Conservation (phyloP, 2,888 invertebrate species). For the Lepeophtheirus nordmannii region DNA sequence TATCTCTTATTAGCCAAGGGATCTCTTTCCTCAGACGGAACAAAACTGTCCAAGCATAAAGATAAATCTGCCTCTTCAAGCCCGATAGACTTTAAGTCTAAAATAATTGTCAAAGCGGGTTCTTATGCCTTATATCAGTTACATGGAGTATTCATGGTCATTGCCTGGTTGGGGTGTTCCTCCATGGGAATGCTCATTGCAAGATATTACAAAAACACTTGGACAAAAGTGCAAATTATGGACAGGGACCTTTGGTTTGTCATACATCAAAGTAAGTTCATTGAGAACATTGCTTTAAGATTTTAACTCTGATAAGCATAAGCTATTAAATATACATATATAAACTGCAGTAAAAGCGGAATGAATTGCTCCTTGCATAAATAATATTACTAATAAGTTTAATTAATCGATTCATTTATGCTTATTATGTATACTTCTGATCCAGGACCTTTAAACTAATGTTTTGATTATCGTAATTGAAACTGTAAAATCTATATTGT, state of each 20-base stretch:
- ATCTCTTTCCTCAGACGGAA: background rate
- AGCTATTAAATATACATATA: no score
- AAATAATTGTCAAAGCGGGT: background rate
- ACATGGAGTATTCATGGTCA: conserved; percentile 72
- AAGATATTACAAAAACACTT: conserved; percentile 72
- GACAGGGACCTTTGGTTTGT: conserved; percentile 84
- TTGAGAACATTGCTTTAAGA: no score
- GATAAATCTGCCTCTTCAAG: background rate
- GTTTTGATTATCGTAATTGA: no score
- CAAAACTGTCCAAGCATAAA: background rate
- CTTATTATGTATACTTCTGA: no score
- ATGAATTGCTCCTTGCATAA: no score
- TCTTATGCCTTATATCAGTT: conserved; percentile 44
- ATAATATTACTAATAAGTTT: no score
- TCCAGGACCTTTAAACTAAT: no score
- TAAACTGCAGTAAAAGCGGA: no score
- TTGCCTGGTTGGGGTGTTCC: conserved; percentile 74
- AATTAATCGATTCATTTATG: no score
- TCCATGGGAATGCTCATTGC: conserved; percentile 71
- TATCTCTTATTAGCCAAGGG: conserved; percentile 2
- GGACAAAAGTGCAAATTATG: conserved; percentile 61
- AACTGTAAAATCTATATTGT: no score
- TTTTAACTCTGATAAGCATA: no score
- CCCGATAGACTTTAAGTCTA: conserved; percentile 4
- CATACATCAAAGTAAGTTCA: conserved; percentile 15